phyloP scores from a whole-genome alignment of 2,797 vertebrate species.

The Xenops minutus region DNA sequence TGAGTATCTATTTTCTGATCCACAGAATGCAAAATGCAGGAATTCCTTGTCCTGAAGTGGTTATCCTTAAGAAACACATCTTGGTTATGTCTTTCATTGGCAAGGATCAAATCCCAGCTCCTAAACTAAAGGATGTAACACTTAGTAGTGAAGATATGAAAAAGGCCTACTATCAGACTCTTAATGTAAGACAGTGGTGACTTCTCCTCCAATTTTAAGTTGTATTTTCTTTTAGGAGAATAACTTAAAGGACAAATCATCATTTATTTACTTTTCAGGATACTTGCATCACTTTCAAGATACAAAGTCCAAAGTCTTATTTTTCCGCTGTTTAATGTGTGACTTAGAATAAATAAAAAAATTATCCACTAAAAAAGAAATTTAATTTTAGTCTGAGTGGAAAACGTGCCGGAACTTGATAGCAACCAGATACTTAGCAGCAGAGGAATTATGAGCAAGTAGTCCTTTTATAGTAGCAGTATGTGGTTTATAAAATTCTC shows the following conservation, averaged over 20 bases:
- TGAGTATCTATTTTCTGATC: slow-evolving; percentile 9
- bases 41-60: slow-evolving; percentile 90
- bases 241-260: background rate
- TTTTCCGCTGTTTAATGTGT: slow-evolving; percentile 24
- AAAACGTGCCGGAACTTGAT: background rate
- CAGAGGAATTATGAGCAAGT: background rate
- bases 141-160: slow-evolving; percentile 87
- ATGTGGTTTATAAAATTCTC: background rate
- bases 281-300: background rate
- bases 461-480: background rate
- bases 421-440: background rate
- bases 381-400: background rate
- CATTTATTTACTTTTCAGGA: background rate
- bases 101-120: slow-evolving; percentile 90
- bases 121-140: slow-evolving; percentile 90
- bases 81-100: slow-evolving; percentile 98
- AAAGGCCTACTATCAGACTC: slow-evolving; percentile 86
- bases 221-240: background rate
- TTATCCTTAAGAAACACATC: slow-evolving; percentile 92
- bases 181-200: slow-evolving; percentile 79
- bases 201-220: background rate
- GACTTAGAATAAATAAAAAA: slow-evolving; percentile 1
- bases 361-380: background rate
- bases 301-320: background rate
- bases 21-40: slow-evolving; percentile 90